These are phyloP conservation scores for Octodon degus DNA, from an alignment of 2,113 vertebrate species.

Conservation along the genomic window DNA sequence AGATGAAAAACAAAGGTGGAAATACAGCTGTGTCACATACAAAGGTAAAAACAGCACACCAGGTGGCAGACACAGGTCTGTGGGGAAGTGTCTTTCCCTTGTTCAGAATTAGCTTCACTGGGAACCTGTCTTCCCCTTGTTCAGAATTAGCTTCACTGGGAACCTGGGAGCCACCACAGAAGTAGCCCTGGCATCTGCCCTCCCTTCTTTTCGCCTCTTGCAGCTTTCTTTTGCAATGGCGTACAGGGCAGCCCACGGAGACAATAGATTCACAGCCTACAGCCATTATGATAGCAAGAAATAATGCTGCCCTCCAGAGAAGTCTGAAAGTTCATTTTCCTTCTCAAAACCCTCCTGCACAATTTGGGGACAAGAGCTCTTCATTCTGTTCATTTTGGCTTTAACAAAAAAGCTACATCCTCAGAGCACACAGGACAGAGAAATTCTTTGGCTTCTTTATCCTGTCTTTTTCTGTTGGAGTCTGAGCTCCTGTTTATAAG, in stretches of 20 bases:
- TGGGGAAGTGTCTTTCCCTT: background rate
- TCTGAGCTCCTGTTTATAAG: slow-evolving; percentile 49
- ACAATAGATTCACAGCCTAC: background rate
- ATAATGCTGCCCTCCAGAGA: background rate
- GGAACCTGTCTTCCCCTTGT: background rate
- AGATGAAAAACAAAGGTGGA: background rate
- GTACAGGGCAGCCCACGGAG: background rate
- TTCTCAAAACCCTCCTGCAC: background rate
- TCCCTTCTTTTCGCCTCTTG: background rate
- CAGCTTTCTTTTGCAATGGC: background rate
- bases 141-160: background rate
- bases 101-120: background rate
- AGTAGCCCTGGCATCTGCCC: background rate
- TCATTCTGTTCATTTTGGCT: background rate
- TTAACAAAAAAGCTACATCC: background rate
- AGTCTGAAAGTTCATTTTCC: slow-evolving; percentile 2
- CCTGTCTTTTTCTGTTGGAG: background rate
- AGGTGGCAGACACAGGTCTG: background rate
- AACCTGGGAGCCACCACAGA: background rate
- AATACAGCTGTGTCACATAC: background rate
- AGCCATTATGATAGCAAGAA: background rate
- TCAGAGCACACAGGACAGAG: slow-evolving; percentile 12
- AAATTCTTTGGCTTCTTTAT: background rate
- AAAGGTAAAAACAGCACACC: background rate
- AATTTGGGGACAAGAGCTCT: background rate